Evolutionary conservation across 2,888 invertebrate species (phyloP), one percentile per base, ranked within the genome.

Genomic region (Siphonodentalium dalli): DNA sequence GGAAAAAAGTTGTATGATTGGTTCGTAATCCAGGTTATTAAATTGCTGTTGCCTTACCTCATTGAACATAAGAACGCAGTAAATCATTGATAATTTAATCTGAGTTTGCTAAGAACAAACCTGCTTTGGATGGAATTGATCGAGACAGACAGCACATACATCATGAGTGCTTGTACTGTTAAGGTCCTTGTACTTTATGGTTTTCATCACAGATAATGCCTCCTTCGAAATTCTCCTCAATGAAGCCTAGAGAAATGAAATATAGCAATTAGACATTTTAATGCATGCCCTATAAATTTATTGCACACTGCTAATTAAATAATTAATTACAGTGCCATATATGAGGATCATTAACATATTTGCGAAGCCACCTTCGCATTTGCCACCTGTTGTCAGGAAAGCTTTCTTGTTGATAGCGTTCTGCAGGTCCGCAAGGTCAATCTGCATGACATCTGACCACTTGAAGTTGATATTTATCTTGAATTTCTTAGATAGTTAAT

Each of bases 61-160:
- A n/a, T n/a, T n/a, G n/a, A n/a, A n/a, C n/a, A n/a, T n/a, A n/a
- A n/a, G n/a, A n/a, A n/a, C n/a, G n/a, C n/a, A n/a, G n/a, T n/a
- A n/a, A n/a, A n/a, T n/a, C n/a, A n/a, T n/a, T n/a, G n/a, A n/a
- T n/a, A n/a, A n/a, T n/a, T n/a, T n/a, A n/a, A n/a, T n/a, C n/a
- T n/a, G n/a, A n/a, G n/a, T n/a, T n/a, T n/a, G n/a, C n/a, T n/a
- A n/a, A n/a, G n/a, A n/a, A n/a, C 35, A 43, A 46, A 81, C 83
- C 71, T 81, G 79, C 51, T 82, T 82, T 34, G 76, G 77, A 40
- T 70, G 72, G 72, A 83, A 84, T 50, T 81, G 80, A 35, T 83
- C 83, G 54, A 84, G 72, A 61, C 84, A 84, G 42, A 84, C 80
- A 46, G 82, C 82, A 71, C 84, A 84, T 27, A 78, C 71, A 61